Evolutionary conservation across 2,888 invertebrate genomes (phyloP).

Genomic region (Sclerodermus sp.): DNA sequence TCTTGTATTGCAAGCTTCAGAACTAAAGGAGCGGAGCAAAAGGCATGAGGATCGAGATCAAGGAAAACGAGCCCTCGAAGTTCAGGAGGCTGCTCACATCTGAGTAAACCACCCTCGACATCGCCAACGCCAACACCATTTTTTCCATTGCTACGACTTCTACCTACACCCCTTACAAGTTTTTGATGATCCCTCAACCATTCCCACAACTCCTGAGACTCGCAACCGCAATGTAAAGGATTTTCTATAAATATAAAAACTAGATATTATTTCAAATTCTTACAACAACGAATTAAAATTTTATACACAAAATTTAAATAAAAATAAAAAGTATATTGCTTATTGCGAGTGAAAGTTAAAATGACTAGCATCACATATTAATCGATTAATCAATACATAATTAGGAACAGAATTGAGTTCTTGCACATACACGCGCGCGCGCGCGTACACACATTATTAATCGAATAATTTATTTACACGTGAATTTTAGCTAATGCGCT

Average conservation of each 20-base stretch:
- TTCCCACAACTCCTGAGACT: constrained; percentile 87
- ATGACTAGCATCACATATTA: too few relatives aligned
- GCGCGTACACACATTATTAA: too few relatives aligned
- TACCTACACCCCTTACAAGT: constrained; percentile 65
- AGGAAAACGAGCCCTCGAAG: constrained; percentile 75
- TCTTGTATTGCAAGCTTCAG: constrained; percentile 86
- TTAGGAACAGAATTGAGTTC: too few relatives aligned
- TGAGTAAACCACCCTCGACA: constrained; percentile 58
- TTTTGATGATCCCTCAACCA: constrained; percentile 90
- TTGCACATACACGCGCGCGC: too few relatives aligned
- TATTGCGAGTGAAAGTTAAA: too few relatives aligned
- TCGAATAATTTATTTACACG: too few relatives aligned
- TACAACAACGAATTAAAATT: too few relatives aligned
- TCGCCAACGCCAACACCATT: constrained; percentile 40
- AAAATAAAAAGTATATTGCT: too few relatives aligned
- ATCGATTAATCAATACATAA: too few relatives aligned
- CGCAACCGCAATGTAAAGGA: constrained; percentile 87
- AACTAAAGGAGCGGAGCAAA: constrained; percentile 83
- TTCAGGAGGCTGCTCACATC: constrained; percentile 82
- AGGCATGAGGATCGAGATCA: constrained; percentile 76
- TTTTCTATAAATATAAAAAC: constrained; percentile 67
- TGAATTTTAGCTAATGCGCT: too few relatives aligned
- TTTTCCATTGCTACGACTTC: constrained; percentile 38
- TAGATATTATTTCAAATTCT: too few relatives aligned
- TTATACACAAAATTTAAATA: constrained; percentile 7